phyloP scores from a whole-genome alignment of 2,888 invertebrate genomes.

The Macaria notata region DNA sequence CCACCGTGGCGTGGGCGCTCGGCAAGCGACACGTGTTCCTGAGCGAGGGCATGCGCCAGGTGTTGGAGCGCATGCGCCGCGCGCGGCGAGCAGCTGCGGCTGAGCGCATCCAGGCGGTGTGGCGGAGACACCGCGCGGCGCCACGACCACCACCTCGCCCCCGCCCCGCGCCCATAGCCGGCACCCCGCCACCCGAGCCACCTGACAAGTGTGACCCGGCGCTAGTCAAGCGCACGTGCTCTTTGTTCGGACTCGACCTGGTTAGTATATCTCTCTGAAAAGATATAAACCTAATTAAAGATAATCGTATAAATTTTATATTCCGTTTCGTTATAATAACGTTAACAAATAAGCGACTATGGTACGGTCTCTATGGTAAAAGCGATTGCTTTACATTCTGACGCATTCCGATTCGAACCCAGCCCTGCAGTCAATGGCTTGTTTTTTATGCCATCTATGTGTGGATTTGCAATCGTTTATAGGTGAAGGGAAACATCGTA shows the following conservation, averaged over 20 bases:
- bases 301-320: too few species aligned
- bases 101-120: slow-evolving; percentile 89
- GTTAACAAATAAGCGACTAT: too few species aligned
- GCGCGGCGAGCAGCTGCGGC: slow-evolving; percentile 90
- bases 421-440: too few species aligned
- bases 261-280: too few species aligned
- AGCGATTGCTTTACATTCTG: too few species aligned
- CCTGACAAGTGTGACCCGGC: slow-evolving; percentile 93
- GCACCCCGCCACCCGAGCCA: slow-evolving; percentile 93
- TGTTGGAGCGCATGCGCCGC: slow-evolving; percentile 90
- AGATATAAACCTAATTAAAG: too few species aligned
- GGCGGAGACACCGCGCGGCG: slow-evolving; percentile 91
- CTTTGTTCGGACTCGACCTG: slow-evolving; percentile 93
- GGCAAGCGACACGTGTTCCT: slow-evolving; percentile 97
- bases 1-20: slow-evolving; percentile 89
- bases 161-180: slow-evolving; percentile 94
- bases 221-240: slow-evolving; percentile 95
- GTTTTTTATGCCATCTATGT: too few species aligned
- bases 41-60: slow-evolving; percentile 96
- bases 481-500: too few species aligned
- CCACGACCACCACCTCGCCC: slow-evolving; percentile 83
- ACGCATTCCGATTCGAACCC: too few species aligned
- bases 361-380: too few species aligned
- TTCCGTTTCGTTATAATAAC: too few species aligned
- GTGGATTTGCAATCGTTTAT: too few species aligned